These are phyloP conservation scores for Aporophyla lueneburgensis DNA, from an alignment of 2,888 invertebrate genomes.

Conservation along the genomic window DNA sequence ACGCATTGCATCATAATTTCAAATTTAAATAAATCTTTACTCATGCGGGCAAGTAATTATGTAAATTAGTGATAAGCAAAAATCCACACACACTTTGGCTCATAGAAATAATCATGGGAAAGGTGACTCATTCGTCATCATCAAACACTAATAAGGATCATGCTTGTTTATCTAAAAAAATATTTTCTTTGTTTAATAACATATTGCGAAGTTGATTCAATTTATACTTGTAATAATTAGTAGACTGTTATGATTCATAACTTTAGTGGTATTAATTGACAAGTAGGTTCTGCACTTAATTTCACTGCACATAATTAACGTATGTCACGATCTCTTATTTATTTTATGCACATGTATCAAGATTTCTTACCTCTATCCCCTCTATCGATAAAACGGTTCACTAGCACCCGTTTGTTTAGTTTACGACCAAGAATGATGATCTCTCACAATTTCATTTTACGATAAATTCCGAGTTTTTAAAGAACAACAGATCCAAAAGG, in stretches of 20 bases:
- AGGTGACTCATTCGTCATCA: constrained; percentile 10
- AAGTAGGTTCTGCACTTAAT: too few species aligned
- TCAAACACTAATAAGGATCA: neutral
- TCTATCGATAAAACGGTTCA: neutral
- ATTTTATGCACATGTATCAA: neutral
- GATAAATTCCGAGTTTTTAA: neutral
- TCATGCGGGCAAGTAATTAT: neutral
- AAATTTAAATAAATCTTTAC: neutral
- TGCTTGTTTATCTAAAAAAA: neutral
- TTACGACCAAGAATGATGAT: neutral
- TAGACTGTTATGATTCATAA: neutral
- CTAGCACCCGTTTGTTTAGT: neutral
- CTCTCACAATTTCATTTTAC: constrained; percentile 5
- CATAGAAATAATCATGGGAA: neutral
- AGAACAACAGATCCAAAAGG: neutral
- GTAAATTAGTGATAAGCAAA: constrained; percentile 6
- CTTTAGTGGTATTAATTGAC: neutral
- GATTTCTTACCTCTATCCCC: neutral
- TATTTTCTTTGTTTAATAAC: neutral
- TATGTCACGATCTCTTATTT: neutral
- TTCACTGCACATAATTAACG: neutral
- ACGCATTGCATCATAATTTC: constrained; percentile 36
- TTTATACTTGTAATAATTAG: neutral
- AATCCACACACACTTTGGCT: neutral
- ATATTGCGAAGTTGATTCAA: neutral